These are phyloP conservation scores for Rhinophrynus dorsalis DNA, from an alignment of 2,797 vertebrate species.

Conservation along the genomic window DNA sequence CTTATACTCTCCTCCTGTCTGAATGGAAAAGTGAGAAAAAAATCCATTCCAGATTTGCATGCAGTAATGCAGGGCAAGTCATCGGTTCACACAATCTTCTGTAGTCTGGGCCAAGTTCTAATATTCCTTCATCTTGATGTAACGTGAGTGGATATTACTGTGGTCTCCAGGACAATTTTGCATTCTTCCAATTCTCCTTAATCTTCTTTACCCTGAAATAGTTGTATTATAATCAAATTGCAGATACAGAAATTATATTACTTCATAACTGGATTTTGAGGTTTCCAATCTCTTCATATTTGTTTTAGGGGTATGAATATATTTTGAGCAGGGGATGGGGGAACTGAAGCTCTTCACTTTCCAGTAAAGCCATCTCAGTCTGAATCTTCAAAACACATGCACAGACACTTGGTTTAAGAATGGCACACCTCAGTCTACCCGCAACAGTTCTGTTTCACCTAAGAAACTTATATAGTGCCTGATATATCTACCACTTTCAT, in stretches of 20 bases:
- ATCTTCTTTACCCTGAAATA: neutral
- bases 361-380: neutral
- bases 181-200: neutral
- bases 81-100: neutral
- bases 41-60: neutral
- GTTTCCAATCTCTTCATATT: neutral
- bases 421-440: no score
- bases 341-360: neutral
- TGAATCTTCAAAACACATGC: no score
- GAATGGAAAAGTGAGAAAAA: neutral
- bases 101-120: neutral
- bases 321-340: no score
- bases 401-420: no score
- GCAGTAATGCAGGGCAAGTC: neutral
- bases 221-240: constrained; percentile 1
- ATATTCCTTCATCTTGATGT: neutral
- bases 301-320: no score
- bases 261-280: neutral
- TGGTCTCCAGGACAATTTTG: neutral
- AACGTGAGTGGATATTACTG: neutral
- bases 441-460: no score
- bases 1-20: neutral
- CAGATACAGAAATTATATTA: neutral
- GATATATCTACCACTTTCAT: no score
- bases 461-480: no score